Base-by-base conservation (phyloP, 2,113 vertebrate species). In the Cyphomyrus discorhynchus region DNA sequence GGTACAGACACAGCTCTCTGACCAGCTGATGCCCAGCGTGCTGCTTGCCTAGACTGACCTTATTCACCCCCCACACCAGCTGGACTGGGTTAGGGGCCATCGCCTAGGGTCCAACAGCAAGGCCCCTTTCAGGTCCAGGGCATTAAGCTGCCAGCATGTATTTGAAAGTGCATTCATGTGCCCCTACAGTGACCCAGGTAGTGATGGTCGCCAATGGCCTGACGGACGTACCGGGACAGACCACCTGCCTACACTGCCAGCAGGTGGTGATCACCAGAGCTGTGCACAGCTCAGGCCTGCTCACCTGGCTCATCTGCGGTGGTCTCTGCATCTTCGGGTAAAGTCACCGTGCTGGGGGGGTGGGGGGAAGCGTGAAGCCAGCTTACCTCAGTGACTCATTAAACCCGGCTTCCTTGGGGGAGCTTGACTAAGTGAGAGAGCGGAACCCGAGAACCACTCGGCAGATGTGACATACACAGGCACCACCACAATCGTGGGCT, bases 231-330 rank as follows among this genome's bases (percentile, higher is more conserved):
- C 77, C 95, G 0, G 92, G 89, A n/a, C 92, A 90, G 66, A 93
- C 93, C 90, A 1, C 0, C 3, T 96, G 96, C 91, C 91, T 92
- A 9, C 24, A 86, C 70, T 96, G 96, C 52, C 89, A 89, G 4
- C 89, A 24, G 47, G 50, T 0, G 9, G 89, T 95, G 0, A 0
- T 94, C 31, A 95, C 95, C 1, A 42, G 0, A 11, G 50, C 27
- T 0, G 9, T 46, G 2, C 27, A 93, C 89, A 91, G 9, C 39
- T 86, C 11, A 0, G 95, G 95, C 0, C 0, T 90, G n/a, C 88
- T 93, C 42, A 92, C 93, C 46, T 96, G 96, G 95, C 0, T 91
- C 39, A 46, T 94, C 50, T 94, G 92, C 83, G 93, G 88, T 9
- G 0, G 17, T 2, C 11, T 95, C 0, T 89, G 7, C 27, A 0